Evolutionary conservation across 92 coral and sea anemone species (phyloP).

Genomic region (Desmophyllum pertusum): DNA sequence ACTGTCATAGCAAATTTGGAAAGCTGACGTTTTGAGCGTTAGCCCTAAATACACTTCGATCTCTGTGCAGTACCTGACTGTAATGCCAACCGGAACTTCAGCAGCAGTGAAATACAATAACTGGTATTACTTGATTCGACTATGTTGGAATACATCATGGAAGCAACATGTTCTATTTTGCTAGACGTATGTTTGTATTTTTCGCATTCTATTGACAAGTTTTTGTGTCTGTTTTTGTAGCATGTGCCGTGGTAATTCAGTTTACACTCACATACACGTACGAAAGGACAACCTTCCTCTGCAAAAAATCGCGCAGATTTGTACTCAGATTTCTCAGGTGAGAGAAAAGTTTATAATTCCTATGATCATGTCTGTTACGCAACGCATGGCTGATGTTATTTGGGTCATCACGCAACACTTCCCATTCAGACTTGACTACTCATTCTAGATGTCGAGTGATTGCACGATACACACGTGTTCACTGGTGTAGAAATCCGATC

Average conservation of each 20-base stretch:
- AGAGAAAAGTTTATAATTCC: not conserved
- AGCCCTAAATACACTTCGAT: no score
- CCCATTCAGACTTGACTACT: no score
- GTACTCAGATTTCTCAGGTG: conserved; percentile 96
- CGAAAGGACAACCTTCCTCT: conserved; percentile 88
- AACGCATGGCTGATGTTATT: not conserved
- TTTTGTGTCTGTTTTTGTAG: conserved; percentile 36
- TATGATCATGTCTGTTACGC: not conserved
- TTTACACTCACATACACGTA: conserved; percentile 88
- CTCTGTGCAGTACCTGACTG: no score
- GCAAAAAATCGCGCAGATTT: conserved; percentile 76
- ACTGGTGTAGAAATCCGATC: no score
- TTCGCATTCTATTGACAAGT: not conserved
- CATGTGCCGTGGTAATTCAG: conserved; percentile 89
- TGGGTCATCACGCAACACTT: not conserved
- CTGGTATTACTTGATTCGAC: no score
- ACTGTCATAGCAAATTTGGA: no score
- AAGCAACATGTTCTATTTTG: no score
- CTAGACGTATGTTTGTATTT: not conserved
- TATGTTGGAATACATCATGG: no score
- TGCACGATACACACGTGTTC: no score
- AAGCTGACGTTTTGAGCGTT: no score
- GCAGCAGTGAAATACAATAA: no score
- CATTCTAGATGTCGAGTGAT: not conserved
- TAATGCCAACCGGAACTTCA: no score